Base-by-base conservation (phyloP, 2,888 invertebrate species). In the Ophion ellenae region DNA sequence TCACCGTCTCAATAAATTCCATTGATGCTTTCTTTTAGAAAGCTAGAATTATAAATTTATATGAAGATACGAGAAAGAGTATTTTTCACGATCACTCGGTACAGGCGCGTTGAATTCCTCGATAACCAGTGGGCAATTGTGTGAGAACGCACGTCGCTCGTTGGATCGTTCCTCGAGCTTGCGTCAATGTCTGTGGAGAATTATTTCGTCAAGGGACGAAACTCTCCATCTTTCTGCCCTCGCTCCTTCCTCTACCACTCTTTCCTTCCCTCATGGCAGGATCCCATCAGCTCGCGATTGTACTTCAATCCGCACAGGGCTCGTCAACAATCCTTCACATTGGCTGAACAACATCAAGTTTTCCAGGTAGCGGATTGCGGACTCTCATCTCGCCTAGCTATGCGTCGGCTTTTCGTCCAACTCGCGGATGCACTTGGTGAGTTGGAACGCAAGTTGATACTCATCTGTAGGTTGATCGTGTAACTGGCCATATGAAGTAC, bases 101-200 rank as follows among this genome's bases (percentile, higher is more conserved):
- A 63, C 28, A 11, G 40, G 7, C 36, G 61, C 14, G 61, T 71
- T 63, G 47, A 64, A 76, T 74, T 53, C 61, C 40, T 67, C 59
- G 59, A 40, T 40, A 32, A 40, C 40, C 40, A 40, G 40, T 40
- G 40, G 0, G 40, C 40, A 40, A 40, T 40, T 40, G 40, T 40
- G 40, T 40, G 59, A 61, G 63, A 64, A 20, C 7, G n/a, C 63
- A 32, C 24, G 45, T n/a, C 53, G 59, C 40, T 78, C 36, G 61
- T 59, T 69, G 74, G 61, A 78, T 78, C 66, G 74, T 83, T 83
- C 78, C 78, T 74, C 78, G 61, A 61, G 78, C 53, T 74, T 61
- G 9, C 40, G 40, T 40, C 40, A 40, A 40, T 40, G 40, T 9
- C 40, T 40, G 40, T 40, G 40, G 40, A 40, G 40, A 40, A 5